These are phyloP conservation scores for Podargus strigoides DNA, from an alignment of 2,797 vertebrate genomes.

Conservation along the genomic window DNA sequence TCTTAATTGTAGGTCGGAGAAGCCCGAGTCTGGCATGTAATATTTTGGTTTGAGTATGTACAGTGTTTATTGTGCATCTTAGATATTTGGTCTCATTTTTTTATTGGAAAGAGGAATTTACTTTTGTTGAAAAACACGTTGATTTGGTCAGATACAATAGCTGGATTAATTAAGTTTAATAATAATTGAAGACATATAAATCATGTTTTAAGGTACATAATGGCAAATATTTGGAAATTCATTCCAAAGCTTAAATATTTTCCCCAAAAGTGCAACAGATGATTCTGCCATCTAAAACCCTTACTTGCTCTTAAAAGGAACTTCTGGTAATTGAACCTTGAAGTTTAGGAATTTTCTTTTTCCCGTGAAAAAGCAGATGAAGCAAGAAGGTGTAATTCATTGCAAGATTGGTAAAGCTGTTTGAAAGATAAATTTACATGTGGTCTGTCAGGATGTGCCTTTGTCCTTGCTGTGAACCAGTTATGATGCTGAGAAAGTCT, in stretches of 20 bases:
- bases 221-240: background rate
- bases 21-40: accelerated
- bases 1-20: background rate
- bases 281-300: background rate
- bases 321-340: background rate
- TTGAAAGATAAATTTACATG: slow-evolving; percentile 33
- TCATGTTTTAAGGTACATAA: background rate
- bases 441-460: slow-evolving; percentile 34
- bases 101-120: background rate
- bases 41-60: background rate
- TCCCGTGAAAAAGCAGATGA: background rate
- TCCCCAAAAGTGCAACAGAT: background rate
- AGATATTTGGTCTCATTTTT: background rate
- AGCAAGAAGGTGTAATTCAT: background rate
- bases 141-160: background rate
- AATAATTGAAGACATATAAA: background rate
- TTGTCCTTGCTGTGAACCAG: slow-evolving; percentile 49
- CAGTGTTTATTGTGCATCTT: background rate
- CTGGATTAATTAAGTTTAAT: background rate
- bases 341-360: background rate
- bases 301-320: background rate
- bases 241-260: background rate
- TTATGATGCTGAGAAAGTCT: slow-evolving; percentile 46
- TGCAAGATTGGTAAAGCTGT: slow-evolving; percentile 2
- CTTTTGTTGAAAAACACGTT: background rate